Evolutionary conservation across 2,888 invertebrate species (phyloP), one percentile per base, ranked within the genome.

Genomic region (Phyllotreta striolata): DNA sequence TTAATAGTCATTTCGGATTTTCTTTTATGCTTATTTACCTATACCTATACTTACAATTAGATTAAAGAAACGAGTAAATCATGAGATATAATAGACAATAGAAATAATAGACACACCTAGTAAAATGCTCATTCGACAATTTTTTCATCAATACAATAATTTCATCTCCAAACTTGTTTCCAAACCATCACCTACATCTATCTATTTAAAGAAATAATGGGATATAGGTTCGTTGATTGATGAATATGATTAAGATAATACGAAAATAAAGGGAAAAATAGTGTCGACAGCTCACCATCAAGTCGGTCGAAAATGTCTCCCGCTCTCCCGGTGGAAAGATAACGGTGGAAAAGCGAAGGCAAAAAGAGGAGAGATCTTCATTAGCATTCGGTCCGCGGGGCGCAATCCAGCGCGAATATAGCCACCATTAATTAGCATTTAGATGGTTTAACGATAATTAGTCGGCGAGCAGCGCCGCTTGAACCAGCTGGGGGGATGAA

Each of bases 371-470:
- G 71, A 64, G 73, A 76, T 77, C 73, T 79, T 80, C 80, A 83
- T 83, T 83, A 82, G 81, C 81, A 82, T 83, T 76, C 80, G 73
- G 79, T 76, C 80, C 79, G 77, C 75, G 74, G 78, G 80, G 78
- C 75, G 73, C 77, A 76, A 79, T 79, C 79, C 78, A 76, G 75
- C 77, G 78, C 79, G 81, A 82, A 81, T 81, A 82, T 81, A 79
- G 80, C 80, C 76, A 80, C 83, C 62, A 83, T 83, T 83, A 84
- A 83, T 83, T 83, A 83, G 83, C 83, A 82, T 83, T 83, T 83
- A 83, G 83, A 83, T 83, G 81, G 82, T 79, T 80, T 82, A 83
- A 83, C 81, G 83, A 83, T 83, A 83, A 83, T 83, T 83, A 83
- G 81, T 77, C 78, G 77, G 75, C 76, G 76, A 74, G 73, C 74